phyloP scores from a whole-genome alignment of 1,140 invertebrate species.

The Chironomus striatipennis region DNA sequence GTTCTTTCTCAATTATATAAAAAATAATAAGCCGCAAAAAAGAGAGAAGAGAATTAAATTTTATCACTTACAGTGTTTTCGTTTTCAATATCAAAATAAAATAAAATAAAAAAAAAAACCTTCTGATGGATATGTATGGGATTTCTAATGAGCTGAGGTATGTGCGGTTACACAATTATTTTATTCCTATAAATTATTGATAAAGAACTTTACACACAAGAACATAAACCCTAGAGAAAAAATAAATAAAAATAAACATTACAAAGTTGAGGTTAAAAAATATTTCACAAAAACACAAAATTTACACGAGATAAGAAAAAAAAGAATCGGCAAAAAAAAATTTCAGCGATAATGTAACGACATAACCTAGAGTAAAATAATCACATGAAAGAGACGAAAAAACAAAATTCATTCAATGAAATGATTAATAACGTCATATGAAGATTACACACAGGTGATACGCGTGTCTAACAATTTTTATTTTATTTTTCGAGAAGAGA shows the following conservation, averaged over 20 bases:
- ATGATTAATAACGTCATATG: background rate
- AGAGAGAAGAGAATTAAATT: background rate
- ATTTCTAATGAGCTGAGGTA: background rate
- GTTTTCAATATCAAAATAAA: no score
- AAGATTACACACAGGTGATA: constrained; percentile 4
- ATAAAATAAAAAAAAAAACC: no score
- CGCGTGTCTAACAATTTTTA: background rate
- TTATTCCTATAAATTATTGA: background rate
- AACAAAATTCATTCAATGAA: background rate
- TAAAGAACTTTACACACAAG: background rate
- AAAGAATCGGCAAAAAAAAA: background rate
- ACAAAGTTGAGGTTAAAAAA: constrained; percentile 6
- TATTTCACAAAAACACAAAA: constrained; percentile 8
- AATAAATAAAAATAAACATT: background rate
- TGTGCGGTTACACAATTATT: constrained; percentile 3
- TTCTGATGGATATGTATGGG: constrained; percentile 11
- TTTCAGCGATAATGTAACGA: constrained; percentile 1
- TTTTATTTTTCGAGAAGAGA: background rate
- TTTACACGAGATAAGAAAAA: background rate
- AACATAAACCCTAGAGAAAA: no score
- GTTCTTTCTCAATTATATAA: background rate
- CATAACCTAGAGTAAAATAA: background rate
- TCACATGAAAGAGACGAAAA: background rate
- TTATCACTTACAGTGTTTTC: background rate
- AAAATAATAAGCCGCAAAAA: constrained; percentile 1